Base-by-base conservation (phyloP, 2,113 vertebrate genomes). In the Oryzias javanicus region DNA sequence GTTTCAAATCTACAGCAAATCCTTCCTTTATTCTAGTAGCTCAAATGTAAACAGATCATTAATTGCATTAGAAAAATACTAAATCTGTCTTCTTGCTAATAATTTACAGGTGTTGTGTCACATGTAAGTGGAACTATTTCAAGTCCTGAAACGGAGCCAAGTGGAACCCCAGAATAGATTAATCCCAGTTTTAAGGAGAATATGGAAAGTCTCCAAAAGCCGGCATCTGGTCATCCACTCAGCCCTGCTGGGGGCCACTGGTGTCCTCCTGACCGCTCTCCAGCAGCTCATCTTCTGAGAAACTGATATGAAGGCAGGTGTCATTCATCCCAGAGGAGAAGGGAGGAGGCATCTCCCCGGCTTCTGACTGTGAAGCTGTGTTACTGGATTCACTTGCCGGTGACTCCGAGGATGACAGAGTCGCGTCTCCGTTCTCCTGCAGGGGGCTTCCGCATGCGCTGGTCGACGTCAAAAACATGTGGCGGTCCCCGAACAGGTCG, bases 301-400 rank as follows among this genome's bases (percentile, higher is more conserved):
- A 91, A 54, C 94, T 93, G 86, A 94, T 94, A 72, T 94, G 93
- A 60, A 95, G 86, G 78, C 92, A 89, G 42, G 93, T 95, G 13
- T 94, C 86, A 0, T 94, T 87, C 2, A 86, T 25, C 0, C 86
- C 81, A 3, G 81, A 80, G 24, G 84, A 88, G 76, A 92, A 88
- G 18, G 90, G 85, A 56, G 80, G 60, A 0, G 68, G 67, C 53
- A 55, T 68, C 55, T 89, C 83, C 10, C 44, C 74, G 71, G 73
- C 64, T 60, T 80, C 73, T 4, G 58, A 50, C 4, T 67, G 49
- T 3, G 67, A 42, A 76, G 57, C 1, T 35, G 76, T 61, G 41
- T 15, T 19, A 14, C 66, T 16, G 18, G 61, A 25, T 42, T 74
- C 65, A 1, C 74, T 3, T 4, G 74, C 27, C 41, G 45, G 67